These are phyloP conservation scores for Heterodera schachtii DNA, from an alignment of 1,140 invertebrate genomes.

Conservation along the genomic window DNA sequence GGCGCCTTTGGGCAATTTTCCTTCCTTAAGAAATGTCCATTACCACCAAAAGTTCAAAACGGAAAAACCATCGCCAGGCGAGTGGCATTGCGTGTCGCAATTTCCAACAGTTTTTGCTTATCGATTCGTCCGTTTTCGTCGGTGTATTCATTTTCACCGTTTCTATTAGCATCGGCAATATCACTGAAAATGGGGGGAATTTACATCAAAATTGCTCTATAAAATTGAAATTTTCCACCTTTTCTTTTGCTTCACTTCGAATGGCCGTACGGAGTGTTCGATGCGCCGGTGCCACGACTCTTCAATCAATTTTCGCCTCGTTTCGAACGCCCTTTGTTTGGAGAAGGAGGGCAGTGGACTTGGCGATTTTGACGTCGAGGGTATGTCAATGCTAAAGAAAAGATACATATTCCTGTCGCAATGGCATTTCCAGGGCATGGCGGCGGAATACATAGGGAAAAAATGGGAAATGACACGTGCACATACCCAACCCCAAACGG, in stretches of 20 bases:
- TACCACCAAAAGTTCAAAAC: background rate
- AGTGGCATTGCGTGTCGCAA: conserved; percentile 40
- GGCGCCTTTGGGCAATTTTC: conserved; percentile 38
- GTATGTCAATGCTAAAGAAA: background rate
- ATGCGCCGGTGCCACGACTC: conserved; percentile 31
- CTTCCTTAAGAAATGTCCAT: conserved; percentile 31
- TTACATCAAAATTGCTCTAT: too few relatives aligned
- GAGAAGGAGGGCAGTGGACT: conserved; percentile 14
- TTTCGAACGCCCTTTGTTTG: conserved; percentile 18
- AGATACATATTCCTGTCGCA: background rate
- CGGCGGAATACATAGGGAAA: background rate
- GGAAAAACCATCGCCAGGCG: conserved; percentile 34
- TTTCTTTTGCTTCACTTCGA: background rate
- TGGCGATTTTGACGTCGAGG: conserved; percentile 2
- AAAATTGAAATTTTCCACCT: too few relatives aligned
- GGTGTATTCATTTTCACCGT: conserved; percentile 19
- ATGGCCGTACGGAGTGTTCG: conserved; percentile 25
- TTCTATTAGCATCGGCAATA: background rate
- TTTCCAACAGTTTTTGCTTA: conserved; percentile 39
- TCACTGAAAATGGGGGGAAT: background rate
- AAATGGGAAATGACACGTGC: background rate
- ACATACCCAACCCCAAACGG: too few relatives aligned
- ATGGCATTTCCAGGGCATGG: background rate
- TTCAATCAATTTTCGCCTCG: conserved; percentile 18
- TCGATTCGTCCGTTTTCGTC: conserved; percentile 32